A percentile compares a stretch with the other conserved stretches of the same genome.
Evolutionary conservation across 2,797 vertebrate genomes (phyloP).

Genomic region (Calcarius lapponicus): DNA sequence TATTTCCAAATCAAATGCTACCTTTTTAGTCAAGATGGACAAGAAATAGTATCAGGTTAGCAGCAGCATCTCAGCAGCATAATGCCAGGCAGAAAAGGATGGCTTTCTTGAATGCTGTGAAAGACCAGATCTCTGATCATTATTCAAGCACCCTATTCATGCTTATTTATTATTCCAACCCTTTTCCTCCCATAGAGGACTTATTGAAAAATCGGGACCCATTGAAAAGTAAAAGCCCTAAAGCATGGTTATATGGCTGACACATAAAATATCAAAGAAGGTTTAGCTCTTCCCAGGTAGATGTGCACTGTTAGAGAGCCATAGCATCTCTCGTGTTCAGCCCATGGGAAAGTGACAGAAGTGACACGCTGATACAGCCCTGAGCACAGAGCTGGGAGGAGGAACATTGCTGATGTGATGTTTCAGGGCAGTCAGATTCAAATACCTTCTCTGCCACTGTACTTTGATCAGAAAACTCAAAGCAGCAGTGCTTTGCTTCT

Average conservation of each 20-base stretch:
- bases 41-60: conserved; percentile 62
- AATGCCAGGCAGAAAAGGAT: conserved; percentile 35
- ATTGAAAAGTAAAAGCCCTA: background rate
- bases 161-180: background rate
- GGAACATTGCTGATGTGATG: background rate
- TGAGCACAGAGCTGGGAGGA: background rate
- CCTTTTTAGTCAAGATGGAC: conserved; percentile 72
- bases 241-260: background rate
- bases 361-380: too few relatives aligned
- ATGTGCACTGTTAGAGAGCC: background rate
- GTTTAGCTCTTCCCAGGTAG: background rate
- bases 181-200: background rate
- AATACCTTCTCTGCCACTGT: background rate
- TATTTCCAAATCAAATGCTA: conserved; percentile 69
- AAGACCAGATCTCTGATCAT: conserved; percentile 15
- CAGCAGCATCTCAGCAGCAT: conserved; percentile 44
- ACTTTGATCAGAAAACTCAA: background rate
- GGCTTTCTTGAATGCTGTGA: conserved; percentile 29
- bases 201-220: background rate
- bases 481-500: background rate
- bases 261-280: background rate
- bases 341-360: background rate
- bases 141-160: background rate
- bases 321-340: accelerated
- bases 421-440: background rate